Evolutionary conservation across 2,113 vertebrate genomes (phyloP), one percentile per base, ranked within the genome.

Genomic region (Pluvianellus socialis): DNA sequence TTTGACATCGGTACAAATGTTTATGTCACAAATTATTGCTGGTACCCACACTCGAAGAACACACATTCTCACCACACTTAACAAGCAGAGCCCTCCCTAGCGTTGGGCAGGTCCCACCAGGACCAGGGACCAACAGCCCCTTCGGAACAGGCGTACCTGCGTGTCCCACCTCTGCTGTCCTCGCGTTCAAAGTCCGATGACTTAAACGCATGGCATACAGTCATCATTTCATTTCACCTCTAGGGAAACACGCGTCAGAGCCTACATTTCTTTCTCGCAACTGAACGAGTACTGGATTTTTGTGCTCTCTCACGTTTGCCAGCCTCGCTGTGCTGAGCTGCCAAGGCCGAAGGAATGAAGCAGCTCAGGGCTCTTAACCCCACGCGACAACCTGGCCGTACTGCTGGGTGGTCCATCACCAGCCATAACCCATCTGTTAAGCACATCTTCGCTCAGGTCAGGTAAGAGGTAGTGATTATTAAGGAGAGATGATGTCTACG

Each of bases 41-140:
- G 44, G 49, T 20, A 63, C 4, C 66, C 3, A 0, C 18, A 75
- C 45, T 62, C 2, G 0, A 53, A 86, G 35, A 92, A 58, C 18
- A 53, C n/a, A 40, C 1, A 0, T 40, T 73, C 27, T 58, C 4
- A 4, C 8, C 10, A n/a, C 0, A 0, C 40, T 45, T 63, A 58
- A 74, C 5, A 53, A 50, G 61, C 13, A 21, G 18, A 62, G 27
- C 22, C 40, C n/a, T 84, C 53, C 66, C 18, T 49, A 61, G 30
- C 2, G 0, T n/a, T 35, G 18, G 73, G 62, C 21, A 38, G 45
- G 8, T 10, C 52, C 33, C 52, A 66, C 14, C 21, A 70, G 56
- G 85, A 38, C 12, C 55, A 77, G 45, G 26, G 45, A 45, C 24
- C 28, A n/a, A n/a, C 23, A 72, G 47, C 21, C 9, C 27, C 52